Evolutionary conservation across 2,113 vertebrate genomes (phyloP).

Genomic region (Hystrix brachyura): DNA sequence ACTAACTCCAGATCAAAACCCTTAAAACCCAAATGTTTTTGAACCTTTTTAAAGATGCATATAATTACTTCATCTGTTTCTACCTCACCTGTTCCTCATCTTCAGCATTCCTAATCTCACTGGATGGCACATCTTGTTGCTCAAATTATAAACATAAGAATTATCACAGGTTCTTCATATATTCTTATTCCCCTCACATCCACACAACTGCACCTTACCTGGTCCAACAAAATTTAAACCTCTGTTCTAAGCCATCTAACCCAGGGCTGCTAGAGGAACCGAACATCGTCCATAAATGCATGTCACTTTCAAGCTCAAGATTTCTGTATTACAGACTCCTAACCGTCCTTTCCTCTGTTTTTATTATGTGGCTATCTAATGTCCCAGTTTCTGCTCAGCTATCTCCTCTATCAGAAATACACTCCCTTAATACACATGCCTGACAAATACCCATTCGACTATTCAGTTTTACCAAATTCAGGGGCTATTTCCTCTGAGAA

Average conservation of each 20-base stretch:
- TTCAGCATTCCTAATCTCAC: neutral
- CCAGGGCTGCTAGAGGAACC: neutral
- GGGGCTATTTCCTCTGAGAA: neutral
- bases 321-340: neutral
- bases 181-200: neutral
- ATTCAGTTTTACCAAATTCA: neutral
- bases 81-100: neutral
- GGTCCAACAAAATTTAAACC: constrained; percentile 24
- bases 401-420: neutral
- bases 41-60: neutral
- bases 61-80: neutral
- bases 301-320: neutral
- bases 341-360: neutral
- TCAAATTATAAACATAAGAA: neutral
- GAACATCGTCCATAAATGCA: neutral
- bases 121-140: neutral
- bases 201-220: constrained; percentile 4
- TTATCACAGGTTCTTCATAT: constrained; percentile 21
- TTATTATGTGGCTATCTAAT: neutral
- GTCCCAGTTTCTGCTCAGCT: neutral
- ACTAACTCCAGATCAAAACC: neutral
- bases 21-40: neutral
- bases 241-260: neutral
- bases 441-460: neutral
- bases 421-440: neutral